Conservation (phyloP, 2,888 invertebrate genomes). For the Drosophila neotestacea region DNA sequence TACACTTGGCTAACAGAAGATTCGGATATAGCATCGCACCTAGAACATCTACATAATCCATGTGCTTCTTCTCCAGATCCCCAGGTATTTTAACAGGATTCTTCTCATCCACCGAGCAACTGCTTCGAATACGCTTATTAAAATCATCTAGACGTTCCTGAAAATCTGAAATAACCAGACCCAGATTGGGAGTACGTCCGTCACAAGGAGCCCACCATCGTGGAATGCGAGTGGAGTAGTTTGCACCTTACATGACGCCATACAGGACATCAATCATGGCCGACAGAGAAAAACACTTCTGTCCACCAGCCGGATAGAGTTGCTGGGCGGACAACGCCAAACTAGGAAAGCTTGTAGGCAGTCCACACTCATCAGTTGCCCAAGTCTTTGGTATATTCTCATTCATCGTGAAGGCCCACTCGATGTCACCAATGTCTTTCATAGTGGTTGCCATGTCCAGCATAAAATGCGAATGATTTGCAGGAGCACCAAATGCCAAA, state of each 20-base stretch:
- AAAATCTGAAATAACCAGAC: conserved; percentile 52
- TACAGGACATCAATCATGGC: conserved; percentile 57
- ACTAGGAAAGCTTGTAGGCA: conserved; percentile 46
- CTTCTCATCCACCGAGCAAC: conserved; percentile 2
- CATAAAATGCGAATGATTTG: conserved; percentile 39
- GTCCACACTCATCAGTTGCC: conserved; percentile 51
- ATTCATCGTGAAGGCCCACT: conserved; percentile 45
- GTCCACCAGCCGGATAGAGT: conserved; percentile 50
- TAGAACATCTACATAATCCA: conserved; percentile 51
- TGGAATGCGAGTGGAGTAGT: conserved; percentile 47
- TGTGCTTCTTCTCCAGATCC: conserved; percentile 41
- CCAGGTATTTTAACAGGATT: conserved; percentile 46
- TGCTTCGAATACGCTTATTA: conserved; percentile 26
- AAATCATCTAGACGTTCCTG: conserved; percentile 55
- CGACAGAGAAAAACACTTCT: conserved; percentile 53
- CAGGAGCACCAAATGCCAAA: conserved; percentile 59
- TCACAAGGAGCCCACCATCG: conserved; percentile 10
- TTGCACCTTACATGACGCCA: conserved; percentile 61
- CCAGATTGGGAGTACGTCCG: conserved; percentile 37
- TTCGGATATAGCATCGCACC: conserved; percentile 54
- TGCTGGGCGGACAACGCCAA: conserved; percentile 41
- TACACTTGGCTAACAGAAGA: conserved; percentile 37
- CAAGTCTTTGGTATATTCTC: conserved; percentile 52
- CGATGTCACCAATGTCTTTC: conserved; percentile 53
- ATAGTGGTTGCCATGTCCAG: conserved; percentile 52